Evolutionary conservation across 1,140 invertebrate species (phyloP), one percentile per base, ranked within the genome.

Genomic region (Spodoptera frugiperda): DNA sequence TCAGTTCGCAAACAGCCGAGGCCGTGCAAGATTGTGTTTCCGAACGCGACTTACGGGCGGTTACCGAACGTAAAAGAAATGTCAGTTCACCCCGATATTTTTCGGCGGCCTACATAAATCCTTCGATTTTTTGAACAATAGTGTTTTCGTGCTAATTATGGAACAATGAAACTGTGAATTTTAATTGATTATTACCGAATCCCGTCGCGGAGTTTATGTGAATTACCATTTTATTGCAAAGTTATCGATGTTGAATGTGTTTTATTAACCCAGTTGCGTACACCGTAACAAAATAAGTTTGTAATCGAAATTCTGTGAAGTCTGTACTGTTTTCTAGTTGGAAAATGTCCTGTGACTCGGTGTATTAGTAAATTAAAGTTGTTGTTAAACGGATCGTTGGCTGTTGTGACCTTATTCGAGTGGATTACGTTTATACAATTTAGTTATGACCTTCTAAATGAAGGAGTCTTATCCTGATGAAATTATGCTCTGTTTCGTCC

Each of bases 401-500:
- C 25, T 76, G 33, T 30, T 49, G 77, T 78, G 77, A 74, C 61
- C 77, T 73, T 78, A 74, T 61, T 75, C 30, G 71, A 57, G 53
- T 78, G 15, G 51, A 67, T 74, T 78, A 49, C 57, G 44, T 57
- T 72, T 25, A 61, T 74, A 55, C 21, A 74, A 74, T 63, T 33
- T 48, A 59, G 53, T 57, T 17, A 87, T 89, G 87, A 82, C 83
- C 86, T 86, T 84, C 83, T 94, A 92, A 88, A 94, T 93, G 92
- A 94, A 92, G 89, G 91, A 94, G 71, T 84, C 87, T 71, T 89
- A 92, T 86, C 81, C 91, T 80, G 89, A 92, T 68, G 90, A 94
- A 86, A 93, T 91, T 91, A 94, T 94, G 92, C 90, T 94, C 71
- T 94, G 92, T 87, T 93, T 93, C 75, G 90, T 94, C 51, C 90